Evolutionary conservation across 2,797 vertebrate species (phyloP).

Genomic region (Scyliorhinus canicula): DNA sequence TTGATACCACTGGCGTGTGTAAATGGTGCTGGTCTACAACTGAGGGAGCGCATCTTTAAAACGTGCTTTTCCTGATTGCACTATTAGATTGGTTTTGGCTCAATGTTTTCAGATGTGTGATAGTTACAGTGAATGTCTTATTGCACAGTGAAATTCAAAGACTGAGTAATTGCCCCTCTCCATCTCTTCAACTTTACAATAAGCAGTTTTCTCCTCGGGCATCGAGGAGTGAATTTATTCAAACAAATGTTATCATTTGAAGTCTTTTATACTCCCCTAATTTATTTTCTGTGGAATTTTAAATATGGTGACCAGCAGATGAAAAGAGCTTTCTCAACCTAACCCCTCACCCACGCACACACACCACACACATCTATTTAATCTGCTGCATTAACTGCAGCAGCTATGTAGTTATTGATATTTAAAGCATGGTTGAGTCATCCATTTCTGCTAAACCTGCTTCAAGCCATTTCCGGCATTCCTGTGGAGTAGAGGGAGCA

Average conservation of each 20-base stretch:
- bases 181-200: background rate
- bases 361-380: background rate
- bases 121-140: background rate
- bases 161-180: background rate
- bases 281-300: background rate
- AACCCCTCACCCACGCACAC: background rate
- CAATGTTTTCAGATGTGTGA: background rate
- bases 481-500: background rate
- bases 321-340: background rate
- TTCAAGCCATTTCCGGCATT: background rate
- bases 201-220: background rate
- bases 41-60: background rate
- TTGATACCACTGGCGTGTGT: too few relatives aligned
- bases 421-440: conserved; percentile 19
- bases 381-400: background rate
- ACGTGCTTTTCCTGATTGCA: background rate
- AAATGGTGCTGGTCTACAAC: background rate
- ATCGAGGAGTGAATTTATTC: background rate
- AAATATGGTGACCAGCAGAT: background rate
- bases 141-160: background rate
- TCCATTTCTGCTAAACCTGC: background rate
- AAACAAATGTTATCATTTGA: conserved; percentile 6
- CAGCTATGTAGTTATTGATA: background rate
- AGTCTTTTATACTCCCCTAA: background rate
- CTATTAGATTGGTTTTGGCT: background rate